Percentiles rank a stretch among this genome's conserved stretches.
Conservation (phyloP, 2,113 vertebrate genomes). For the Alces alces region DNA sequence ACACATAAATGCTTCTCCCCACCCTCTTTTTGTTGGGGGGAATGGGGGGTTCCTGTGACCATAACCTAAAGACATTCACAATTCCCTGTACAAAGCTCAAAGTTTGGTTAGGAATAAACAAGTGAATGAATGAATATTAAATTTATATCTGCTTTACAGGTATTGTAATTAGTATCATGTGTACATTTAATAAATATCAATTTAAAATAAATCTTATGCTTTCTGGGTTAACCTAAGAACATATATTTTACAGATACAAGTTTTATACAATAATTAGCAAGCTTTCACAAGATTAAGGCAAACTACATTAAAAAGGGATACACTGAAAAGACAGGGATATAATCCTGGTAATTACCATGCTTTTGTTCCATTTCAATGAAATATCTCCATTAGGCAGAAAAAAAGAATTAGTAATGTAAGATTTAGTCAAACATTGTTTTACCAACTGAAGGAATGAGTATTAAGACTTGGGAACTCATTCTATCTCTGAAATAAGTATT, state of each 20-base stretch:
- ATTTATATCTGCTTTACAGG: neutral
- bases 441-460: slow-evolving; percentile 9
- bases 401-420: slow-evolving; percentile 18
- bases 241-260: neutral
- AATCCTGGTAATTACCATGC: slow-evolving; percentile 21
- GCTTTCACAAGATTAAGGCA: slow-evolving; percentile 1
- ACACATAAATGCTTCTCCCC: neutral
- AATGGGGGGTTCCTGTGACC: fast-evolving
- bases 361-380: slow-evolving; percentile 40
- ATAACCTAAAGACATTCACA: neutral
- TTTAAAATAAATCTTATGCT: neutral
- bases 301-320: slow-evolving; percentile 10
- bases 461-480: neutral
- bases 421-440: slow-evolving; percentile 27
- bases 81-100: neutral
- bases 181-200: neutral
- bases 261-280: slow-evolving; percentile 16
- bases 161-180: neutral
- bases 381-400: neutral
- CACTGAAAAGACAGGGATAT: neutral
- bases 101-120: neutral
- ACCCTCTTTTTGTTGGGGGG: neutral
- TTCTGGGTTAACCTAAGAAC: neutral
- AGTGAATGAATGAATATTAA: neutral
- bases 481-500: slow-evolving; percentile 4